A percentile compares a stretch with the other conserved stretches of the same genome.
Conservation (phyloP, 2,113 vertebrate genomes). For the Panthera tigris region DNA sequence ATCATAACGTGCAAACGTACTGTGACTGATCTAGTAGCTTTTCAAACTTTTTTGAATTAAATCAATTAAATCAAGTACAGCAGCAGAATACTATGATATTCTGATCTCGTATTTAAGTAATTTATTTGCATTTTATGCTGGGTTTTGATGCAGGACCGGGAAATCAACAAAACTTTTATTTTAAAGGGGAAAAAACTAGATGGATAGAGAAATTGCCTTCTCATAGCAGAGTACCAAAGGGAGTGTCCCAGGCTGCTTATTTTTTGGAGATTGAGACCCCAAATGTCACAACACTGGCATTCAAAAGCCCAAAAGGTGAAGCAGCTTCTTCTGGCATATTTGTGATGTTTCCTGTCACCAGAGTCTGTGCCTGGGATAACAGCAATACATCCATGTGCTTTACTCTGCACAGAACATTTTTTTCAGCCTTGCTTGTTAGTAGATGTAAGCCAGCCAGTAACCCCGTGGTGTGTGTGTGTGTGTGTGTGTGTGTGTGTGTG, state of each 20-base stretch:
- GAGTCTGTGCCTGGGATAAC: accelerated
- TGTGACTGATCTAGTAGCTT: background rate
- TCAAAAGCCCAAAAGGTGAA: background rate
- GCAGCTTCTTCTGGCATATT: background rate
- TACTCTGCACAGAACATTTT: accelerated
- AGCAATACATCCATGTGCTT: accelerated
- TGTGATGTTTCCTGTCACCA: background rate
- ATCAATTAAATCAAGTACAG: background rate
- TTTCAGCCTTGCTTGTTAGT: accelerated
- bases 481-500: accelerated
- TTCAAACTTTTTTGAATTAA: background rate
- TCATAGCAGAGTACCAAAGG: background rate
- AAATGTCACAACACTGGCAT: too few species aligned
- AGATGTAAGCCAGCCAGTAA: background rate
- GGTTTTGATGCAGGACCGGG: background rate
- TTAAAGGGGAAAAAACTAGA: background rate
- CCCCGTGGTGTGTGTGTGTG: too few species aligned
- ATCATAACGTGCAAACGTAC: background rate
- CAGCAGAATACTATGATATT: background rate
- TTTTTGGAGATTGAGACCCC: background rate
- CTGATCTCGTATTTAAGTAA: background rate
- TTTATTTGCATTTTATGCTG: background rate
- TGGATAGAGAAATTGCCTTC: background rate
- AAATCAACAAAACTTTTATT: background rate
- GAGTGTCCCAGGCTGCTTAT: background rate